A percentile compares a stretch with the other conserved stretches of the same genome.
Conservation (phyloP, 2,888 invertebrate species). For the Epinotia demarniana region DNA sequence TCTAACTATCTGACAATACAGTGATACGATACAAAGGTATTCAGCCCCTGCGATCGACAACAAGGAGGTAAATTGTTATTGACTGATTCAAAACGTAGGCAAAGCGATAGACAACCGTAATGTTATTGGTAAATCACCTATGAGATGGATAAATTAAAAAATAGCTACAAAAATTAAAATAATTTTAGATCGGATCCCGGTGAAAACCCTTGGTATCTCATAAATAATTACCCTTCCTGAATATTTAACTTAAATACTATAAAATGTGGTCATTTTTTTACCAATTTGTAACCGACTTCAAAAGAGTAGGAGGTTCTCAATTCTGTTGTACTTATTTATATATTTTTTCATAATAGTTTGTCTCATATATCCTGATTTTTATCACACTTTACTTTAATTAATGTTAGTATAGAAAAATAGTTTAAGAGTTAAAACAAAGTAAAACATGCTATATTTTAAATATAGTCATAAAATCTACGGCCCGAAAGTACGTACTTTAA, state of each 20-base stretch:
- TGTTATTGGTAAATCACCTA: slow-evolving; percentile 17
- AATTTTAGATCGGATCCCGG: background rate
- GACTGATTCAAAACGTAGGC: background rate
- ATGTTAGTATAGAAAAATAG: slow-evolving; percentile 5
- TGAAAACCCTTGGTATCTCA: background rate
- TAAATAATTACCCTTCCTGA: background rate
- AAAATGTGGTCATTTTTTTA: background rate
- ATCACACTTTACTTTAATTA: background rate
- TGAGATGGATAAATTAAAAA: slow-evolving; percentile 22
- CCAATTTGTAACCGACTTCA: too few relatives aligned
- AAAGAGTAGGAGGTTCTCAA: too few relatives aligned
- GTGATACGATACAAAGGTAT: too few relatives aligned
- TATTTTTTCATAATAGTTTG: background rate
- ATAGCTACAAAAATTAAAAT: slow-evolving; percentile 18
- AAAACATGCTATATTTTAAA: slow-evolving; percentile 18
- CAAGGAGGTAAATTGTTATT: background rate
- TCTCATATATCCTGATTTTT: background rate
- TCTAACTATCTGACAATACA: too few relatives aligned
- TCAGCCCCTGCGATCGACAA: too few relatives aligned
- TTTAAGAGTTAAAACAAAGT: background rate
- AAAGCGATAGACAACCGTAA: slow-evolving; percentile 14
- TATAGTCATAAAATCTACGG: background rate
- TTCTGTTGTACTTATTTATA: background rate
- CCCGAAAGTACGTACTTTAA: slow-evolving; percentile 13
- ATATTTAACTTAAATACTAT: background rate